Conservation (phyloP, 2,113 vertebrate species). For the Misgurnus mizolepis region DNA sequence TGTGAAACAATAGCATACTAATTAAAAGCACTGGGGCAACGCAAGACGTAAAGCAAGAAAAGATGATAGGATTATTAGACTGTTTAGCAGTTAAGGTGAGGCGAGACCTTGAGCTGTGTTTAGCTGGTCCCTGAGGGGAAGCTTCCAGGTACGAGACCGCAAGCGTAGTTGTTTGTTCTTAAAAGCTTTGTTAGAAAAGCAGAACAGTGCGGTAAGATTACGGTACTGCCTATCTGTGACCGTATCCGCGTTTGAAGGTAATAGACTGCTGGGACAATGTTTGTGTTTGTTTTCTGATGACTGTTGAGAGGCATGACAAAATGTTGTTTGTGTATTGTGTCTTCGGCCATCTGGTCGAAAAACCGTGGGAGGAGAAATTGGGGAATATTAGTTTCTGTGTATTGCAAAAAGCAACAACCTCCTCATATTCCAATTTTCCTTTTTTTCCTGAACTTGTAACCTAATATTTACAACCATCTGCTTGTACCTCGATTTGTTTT, state of each 20-base stretch:
- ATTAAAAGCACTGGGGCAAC: background rate
- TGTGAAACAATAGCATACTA: conserved; percentile 6
- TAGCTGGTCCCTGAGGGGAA: conserved; percentile 46
- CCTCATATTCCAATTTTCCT: conserved; percentile 64
- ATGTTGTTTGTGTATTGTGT: conserved; percentile 74
- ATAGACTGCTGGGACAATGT: conserved; percentile 58
- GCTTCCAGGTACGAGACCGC: conserved; percentile 38
- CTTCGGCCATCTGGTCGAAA: conserved; percentile 85
- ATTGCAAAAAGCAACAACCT: conserved; percentile 73
- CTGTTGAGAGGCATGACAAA: conserved; percentile 77
- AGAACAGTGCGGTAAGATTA: conserved; percentile 35
- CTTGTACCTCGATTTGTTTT: background rate
- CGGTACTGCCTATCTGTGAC: conserved; percentile 37
- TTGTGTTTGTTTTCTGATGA: conserved; percentile 59
- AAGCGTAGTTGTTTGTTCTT: conserved; percentile 46
- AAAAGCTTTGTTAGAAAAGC: conserved; percentile 46
- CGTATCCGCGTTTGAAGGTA: conserved; percentile 55
- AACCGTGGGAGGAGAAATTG: conserved; percentile 58
- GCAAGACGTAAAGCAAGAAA: conserved; percentile 26
- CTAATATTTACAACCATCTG: background rate
- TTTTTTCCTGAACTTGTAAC: conserved; percentile 5
- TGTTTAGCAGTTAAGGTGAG: conserved; percentile 30
- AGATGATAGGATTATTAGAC: conserved; percentile 33
- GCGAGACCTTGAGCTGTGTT: conserved; percentile 51
- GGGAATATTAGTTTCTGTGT: conserved; percentile 17